These are phyloP conservation scores for Ibycter americanus DNA, from an alignment of 2,797 vertebrate species.

Conservation along the genomic window DNA sequence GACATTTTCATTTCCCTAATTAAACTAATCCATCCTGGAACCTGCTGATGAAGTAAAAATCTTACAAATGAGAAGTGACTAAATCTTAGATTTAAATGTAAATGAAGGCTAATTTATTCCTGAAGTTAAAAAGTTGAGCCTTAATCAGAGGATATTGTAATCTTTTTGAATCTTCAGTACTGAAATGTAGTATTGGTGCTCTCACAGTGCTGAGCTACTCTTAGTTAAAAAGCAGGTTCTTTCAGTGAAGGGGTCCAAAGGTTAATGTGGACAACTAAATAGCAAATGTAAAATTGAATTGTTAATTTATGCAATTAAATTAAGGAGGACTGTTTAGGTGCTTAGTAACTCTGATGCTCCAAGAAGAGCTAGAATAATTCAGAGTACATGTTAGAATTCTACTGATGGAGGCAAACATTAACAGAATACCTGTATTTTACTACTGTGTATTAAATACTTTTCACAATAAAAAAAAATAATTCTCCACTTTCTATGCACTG, in stretches of 20 bases:
- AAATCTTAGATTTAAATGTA: not conserved
- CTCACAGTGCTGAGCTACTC: not conserved
- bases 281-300: constrained; percentile 11
- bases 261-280: constrained; percentile 12
- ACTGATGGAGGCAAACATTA: not conserved
- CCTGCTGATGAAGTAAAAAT: not conserved
- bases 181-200: not conserved
- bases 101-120: not conserved
- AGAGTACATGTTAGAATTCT: not conserved
- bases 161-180: not conserved
- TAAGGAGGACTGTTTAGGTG: not conserved
- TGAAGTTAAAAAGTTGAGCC: not conserved
- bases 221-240: not conserved
- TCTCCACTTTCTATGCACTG: not conserved
- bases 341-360: not conserved
- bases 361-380: not conserved
- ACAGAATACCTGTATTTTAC: not conserved
- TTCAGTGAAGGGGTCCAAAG: not conserved
- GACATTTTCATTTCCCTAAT: not conserved
- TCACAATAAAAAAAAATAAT: not conserved
- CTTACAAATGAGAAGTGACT: not conserved
- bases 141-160: not conserved
- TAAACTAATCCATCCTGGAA: not conserved
- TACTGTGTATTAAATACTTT: not conserved
- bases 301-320: not conserved